Evolutionary conservation across 2,888 invertebrate species (phyloP).

Genomic region (Zygothrica quintamaculata): DNA sequence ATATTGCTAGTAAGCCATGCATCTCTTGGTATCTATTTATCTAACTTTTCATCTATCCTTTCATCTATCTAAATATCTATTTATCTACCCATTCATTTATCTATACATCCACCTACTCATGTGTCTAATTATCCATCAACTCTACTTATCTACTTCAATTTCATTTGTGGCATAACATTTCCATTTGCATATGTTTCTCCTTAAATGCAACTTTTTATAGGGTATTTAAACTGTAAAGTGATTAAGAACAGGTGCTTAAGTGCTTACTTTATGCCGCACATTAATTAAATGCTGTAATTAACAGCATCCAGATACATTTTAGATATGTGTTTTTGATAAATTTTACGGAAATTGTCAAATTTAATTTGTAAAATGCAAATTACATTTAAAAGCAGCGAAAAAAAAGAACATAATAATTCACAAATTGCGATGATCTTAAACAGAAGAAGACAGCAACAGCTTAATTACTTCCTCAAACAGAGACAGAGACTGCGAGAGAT

Average conservation of each 20-base stretch:
- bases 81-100: no score
- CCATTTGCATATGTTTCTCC: no score
- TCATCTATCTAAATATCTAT: no score
- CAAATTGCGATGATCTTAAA: slow-evolving; percentile 39
- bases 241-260: slow-evolving; percentile 20
- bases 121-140: no score
- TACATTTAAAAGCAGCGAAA: slow-evolving; percentile 27
- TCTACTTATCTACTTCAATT: no score
- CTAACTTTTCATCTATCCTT: no score
- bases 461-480: slow-evolving; percentile 50
- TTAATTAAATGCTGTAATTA: slow-evolving; percentile 41
- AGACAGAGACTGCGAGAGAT: background rate
- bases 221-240: slow-evolving; percentile 5
- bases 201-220: slow-evolving; percentile 3
- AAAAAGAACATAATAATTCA: background rate
- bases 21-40: no score
- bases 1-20: no score
- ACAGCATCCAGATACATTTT: slow-evolving; percentile 26
- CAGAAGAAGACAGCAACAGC: slow-evolving; percentile 16
- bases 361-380: slow-evolving; percentile 50
- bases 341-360: slow-evolving; percentile 40
- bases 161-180: no score
- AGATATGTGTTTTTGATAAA: slow-evolving; percentile 44
- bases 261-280: slow-evolving; percentile 15
- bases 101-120: no score